Evolutionary conservation across 2,797 vertebrate species (phyloP), one percentile per base, ranked within the genome.

Genomic region (Leptodactylus fallax): DNA sequence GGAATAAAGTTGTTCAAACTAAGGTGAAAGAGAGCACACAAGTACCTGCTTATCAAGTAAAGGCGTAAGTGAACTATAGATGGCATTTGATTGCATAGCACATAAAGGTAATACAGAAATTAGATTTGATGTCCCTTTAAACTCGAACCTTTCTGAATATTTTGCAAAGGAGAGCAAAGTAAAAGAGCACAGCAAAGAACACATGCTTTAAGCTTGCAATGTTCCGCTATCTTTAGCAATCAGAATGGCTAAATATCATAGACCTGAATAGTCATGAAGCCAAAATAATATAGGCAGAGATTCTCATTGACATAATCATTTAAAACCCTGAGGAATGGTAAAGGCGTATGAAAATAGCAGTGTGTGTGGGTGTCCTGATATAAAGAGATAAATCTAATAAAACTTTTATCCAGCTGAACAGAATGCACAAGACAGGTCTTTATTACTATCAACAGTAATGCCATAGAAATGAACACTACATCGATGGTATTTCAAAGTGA

Each of bases 401-500:
- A 92, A 91, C 90, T 91, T 90, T 91, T 79, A 85, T 92, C 90
- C 90, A 69, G 82, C 83, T 53, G 7, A 92, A 91, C 72, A 89
- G 85, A 90, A 92, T 91, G 84, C 90, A 65, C 90, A 91, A 92
- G 87, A 80, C 16, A 87, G 90, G 91, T 90, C 92, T 93, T 91
- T 87, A 85, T 87, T 89, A 91, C 89, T 90, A 91, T 92, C 91
- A 90, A 85, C 90, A 92, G 91, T 90, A 89, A 88, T 4, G 1
- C 61, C 0, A 89, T 0, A 85, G 87, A 91, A 91, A 93, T 85
- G 72, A 91, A 91, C 90, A 87, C 92, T 86, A 89, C 23, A 0
- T 36, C 3, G 71, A 91, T 92, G 93, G 92, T 88, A 51, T 90
- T 94, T 91, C 88, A 91, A 71, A 77, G 12, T 92, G 93, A 93